A percentile compares a stretch with the other conserved stretches of the same genome.
These are phyloP conservation scores for Neoaliturus tenellus DNA, from an alignment of 2,888 invertebrate species.

Conservation along the genomic window DNA sequence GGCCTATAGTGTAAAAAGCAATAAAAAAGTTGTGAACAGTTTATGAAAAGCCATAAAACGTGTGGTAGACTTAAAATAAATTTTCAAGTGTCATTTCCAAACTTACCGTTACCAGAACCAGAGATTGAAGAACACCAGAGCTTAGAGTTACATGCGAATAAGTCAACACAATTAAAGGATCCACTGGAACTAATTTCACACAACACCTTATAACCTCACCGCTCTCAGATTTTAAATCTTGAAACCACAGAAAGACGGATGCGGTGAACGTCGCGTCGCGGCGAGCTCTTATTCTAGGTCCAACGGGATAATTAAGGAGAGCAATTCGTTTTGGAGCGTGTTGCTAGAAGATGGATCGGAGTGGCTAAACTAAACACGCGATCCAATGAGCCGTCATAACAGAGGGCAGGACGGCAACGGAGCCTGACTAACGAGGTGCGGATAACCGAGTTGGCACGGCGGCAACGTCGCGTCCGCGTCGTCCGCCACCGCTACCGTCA, in stretches of 20 bases:
- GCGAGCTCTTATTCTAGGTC: neutral
- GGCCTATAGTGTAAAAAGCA: no score
- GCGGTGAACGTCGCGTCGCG: neutral
- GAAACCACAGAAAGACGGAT: neutral
- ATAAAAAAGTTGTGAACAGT: no score
- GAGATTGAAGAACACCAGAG: no score
- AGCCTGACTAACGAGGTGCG: constrained; percentile 1
- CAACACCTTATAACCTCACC: no score
- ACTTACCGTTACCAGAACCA: no score
- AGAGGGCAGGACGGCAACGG: neutral
- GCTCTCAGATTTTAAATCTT: neutral
- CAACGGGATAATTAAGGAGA: constrained; percentile 26
- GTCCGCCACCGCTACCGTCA: neutral
- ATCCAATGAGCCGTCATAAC: constrained; percentile 41
- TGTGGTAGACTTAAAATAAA: no score
- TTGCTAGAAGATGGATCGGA: constrained; percentile 22
- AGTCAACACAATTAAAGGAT: no score
- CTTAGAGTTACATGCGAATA: no score
- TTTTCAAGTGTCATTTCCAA: no score
- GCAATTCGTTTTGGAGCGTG: constrained; percentile 11
- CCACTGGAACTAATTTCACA: no score
- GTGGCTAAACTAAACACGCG: constrained; percentile 28
- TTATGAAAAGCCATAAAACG: no score
- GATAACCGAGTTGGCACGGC: constrained; percentile 13
- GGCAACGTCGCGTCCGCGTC: neutral